Evolutionary conservation across 1,140 invertebrate species (phyloP).

Genomic region (Prorops nasuta): DNA sequence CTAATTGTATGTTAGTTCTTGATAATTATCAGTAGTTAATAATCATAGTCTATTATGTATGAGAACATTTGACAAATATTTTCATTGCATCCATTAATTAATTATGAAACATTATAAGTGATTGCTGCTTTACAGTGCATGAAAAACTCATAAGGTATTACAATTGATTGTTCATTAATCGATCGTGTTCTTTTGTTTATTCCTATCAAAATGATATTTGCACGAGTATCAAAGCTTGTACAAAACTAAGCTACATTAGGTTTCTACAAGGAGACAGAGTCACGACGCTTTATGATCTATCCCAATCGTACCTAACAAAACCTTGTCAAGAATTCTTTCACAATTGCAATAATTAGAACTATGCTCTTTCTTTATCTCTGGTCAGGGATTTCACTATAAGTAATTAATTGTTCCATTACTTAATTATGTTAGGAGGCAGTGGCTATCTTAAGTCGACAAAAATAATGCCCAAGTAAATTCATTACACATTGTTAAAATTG

Average conservation of each 20-base stretch:
- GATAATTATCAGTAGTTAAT: no score
- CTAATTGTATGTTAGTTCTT: no score
- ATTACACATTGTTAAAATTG: no score
- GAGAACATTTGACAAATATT: no score
- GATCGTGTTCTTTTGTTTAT: conserved; percentile 14
- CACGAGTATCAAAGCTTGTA: conserved; percentile 36
- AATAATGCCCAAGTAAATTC: conserved; percentile 32
- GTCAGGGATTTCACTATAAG: conserved; percentile 3
- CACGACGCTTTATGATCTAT: conserved; percentile 3
- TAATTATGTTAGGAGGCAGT: conserved; percentile 9
- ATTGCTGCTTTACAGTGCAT: no score
- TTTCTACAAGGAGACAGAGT: conserved; percentile 20
- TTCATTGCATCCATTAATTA: no score
- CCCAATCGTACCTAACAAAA: conserved; percentile 2
- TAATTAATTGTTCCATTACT: no score
- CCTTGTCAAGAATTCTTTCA: no score
- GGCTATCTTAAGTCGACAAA: conserved; percentile 20
- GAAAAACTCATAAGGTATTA: conserved; percentile 30
- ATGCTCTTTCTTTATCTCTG: neutral
- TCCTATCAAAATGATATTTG: conserved; percentile 27
- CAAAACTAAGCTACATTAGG: conserved; percentile 31
- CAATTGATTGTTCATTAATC: conserved; percentile 15
- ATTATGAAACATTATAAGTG: no score
- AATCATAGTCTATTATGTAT: no score
- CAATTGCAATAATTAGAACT: no score